These are phyloP conservation scores for Sebastes hubbsi DNA, from an alignment of 2,797 vertebrate genomes.

Conservation along the genomic window DNA sequence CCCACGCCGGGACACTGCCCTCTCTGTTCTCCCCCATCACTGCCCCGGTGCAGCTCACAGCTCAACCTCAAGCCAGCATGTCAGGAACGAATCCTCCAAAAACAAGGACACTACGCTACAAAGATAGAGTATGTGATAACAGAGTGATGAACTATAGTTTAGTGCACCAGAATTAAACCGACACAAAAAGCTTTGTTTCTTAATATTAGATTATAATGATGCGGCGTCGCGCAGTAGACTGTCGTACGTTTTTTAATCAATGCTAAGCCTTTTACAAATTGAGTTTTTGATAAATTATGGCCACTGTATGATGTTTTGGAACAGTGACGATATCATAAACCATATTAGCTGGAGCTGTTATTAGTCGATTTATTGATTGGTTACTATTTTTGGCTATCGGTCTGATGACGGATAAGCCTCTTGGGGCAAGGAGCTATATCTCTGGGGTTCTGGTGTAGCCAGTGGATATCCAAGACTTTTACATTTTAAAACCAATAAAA, in stretches of 20 bases:
- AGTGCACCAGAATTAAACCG: neutral
- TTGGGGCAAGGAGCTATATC: too few species aligned
- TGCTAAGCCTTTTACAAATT: neutral
- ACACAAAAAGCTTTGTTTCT: neutral
- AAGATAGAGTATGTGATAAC: neutral
- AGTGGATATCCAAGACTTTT: too few species aligned
- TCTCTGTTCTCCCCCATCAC: constrained; percentile 34
- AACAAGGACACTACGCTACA: neutral
- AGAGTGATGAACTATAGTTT: neutral
- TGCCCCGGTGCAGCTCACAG: constrained; percentile 5
- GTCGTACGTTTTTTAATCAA: neutral
- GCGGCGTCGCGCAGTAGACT: neutral
- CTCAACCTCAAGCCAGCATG: constrained; percentile 16
- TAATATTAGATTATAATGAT: neutral
- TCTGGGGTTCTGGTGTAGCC: too few species aligned
- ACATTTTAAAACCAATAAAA: too few species aligned
- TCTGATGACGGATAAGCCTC: too few species aligned
- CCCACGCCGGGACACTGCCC: constrained; percentile 43
- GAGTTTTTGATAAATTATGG: neutral
- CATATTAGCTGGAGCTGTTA: neutral
- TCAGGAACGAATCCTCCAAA: neutral
- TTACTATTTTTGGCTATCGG: neutral
- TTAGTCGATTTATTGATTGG: neutral
- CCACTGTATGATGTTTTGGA: neutral
- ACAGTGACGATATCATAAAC: neutral